Base-by-base conservation (phyloP, 2,113 vertebrate species). In the Otus sunia region DNA sequence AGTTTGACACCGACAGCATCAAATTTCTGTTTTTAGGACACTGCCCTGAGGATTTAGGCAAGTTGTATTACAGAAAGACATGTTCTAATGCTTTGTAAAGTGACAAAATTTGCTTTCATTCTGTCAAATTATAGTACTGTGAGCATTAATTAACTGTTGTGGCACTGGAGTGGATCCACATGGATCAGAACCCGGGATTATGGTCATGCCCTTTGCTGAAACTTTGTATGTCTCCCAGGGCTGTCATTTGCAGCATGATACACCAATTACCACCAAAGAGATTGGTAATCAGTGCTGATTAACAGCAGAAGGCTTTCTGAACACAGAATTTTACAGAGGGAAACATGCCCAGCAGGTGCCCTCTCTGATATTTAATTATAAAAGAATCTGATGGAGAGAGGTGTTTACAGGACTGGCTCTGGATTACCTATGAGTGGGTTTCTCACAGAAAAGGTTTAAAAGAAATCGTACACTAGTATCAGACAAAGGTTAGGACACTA, bases 241-340 rank as follows among this genome's bases (percentile, higher is more conserved):
- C 55, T 89, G 56, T 74, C 68, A 14, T 92, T 84, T 95, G 93
- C 80, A 86, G 60, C 29, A 10, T 30, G 60, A 73, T 62, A 52
- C 68, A 50, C 59, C 76, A 86, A 7, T 95, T 94, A 96, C 82
- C 71, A 94, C 95, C 96, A 94, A 86, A 96, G 83, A 96, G 45
- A 81, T 71, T 96, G 95, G 95, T 95, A 96, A 96, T 98, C 94
- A 97, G 96, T 88, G 50, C 84, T 98, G 97, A 97, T 98, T 97
- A 97, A 92, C 91, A 77, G 80, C 94, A 96, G 91, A 92, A 91
- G 83, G 89, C 86, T 97, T 96, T 90, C 49, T 92, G 74, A 76
- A 73, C 87, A 25, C 62, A 90, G 91, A 82, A 32, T 86, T 90
- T 25, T 85, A 30, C 47, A 53, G 94, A 91, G 91, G 71, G 41